Base-by-base conservation (phyloP, 2,888 invertebrate genomes). In the Sericinus montela region DNA sequence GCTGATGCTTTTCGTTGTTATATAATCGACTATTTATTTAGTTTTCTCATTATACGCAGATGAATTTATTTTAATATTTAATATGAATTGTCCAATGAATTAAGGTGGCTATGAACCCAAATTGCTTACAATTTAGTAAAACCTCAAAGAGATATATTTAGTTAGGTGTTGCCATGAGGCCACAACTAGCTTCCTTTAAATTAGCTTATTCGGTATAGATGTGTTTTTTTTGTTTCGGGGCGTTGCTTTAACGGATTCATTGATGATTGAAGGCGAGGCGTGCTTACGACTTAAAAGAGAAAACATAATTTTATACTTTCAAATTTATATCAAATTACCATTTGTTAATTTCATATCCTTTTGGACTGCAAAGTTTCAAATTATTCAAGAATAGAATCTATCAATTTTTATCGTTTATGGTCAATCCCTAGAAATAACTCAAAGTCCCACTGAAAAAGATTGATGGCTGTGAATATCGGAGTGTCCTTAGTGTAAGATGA, bases 31-130 rank as follows among this genome's bases (percentile, higher is more conserved):
- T 69, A 66, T 73, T 75, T 77, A 73, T 72, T 71, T 73, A 62
- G 59, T 69, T 66, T n/a, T 72, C 58, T 32, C 25, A 16, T 39
- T 25, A 16, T 62, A 69, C 63, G 58, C 58, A 74, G 61, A 80
- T 77, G 63, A 71, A 75, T 75, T 81, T 80, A 75, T 32, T 79
- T n/a, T 76, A 73, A 80, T 67, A 51, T 30, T 40, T 30, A 25
- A 25, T 36, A 19, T 15, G 37, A 32, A 14, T 10, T 15, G 30
- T 11, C 15, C 62, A 58, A 62, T 62, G 64, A 65, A 56, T 56
- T 43, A 36, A 41, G 55, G 59, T 59, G 69, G 70, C 72, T 79
- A 77, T 76, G 72, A 72, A 63, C 59, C 67, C 44, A 52, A 49
- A 58, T 55, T 57, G 67, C 65, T 72, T 69, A 66, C 61, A 35